These are phyloP conservation scores for Nannospalax galili DNA, from an alignment of 2,113 vertebrate genomes.

Conservation along the genomic window DNA sequence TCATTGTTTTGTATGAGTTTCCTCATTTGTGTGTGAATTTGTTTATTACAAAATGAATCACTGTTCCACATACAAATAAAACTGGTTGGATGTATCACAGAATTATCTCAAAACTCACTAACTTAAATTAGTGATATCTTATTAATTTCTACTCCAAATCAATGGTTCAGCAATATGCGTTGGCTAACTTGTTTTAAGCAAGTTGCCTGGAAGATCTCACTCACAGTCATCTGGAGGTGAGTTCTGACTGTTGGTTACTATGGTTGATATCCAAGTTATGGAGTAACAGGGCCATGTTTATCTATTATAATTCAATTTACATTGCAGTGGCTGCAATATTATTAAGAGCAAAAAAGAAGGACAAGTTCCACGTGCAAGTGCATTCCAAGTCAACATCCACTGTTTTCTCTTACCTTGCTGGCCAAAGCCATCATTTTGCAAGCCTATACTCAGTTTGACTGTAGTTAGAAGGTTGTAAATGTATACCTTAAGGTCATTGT, in stretches of 20 bases:
- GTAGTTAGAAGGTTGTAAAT: neutral
- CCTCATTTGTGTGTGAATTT: conserved; percentile 25
- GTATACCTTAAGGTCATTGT: no score
- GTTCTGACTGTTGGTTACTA: neutral
- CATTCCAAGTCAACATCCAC: neutral
- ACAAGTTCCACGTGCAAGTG: neutral
- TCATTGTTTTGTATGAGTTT: neutral
- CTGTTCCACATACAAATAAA: neutral
- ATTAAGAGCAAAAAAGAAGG: neutral
- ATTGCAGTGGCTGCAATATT: neutral
- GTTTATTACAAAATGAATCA: conserved; percentile 26
- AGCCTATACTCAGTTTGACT: neutral
- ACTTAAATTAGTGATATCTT: neutral
- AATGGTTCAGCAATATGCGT: neutral
- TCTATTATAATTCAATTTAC: neutral
- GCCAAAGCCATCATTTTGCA: neutral
- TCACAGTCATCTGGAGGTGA: neutral
- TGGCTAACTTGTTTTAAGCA: neutral
- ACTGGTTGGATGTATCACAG: neutral
- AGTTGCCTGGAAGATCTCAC: neutral
- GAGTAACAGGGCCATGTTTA: neutral
- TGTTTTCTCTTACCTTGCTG: neutral
- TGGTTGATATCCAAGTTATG: neutral
- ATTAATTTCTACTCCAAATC: neutral
- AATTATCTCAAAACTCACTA: neutral